Conservation (phyloP, 2,113 vertebrate genomes). For the Corythornis cristatus region DNA sequence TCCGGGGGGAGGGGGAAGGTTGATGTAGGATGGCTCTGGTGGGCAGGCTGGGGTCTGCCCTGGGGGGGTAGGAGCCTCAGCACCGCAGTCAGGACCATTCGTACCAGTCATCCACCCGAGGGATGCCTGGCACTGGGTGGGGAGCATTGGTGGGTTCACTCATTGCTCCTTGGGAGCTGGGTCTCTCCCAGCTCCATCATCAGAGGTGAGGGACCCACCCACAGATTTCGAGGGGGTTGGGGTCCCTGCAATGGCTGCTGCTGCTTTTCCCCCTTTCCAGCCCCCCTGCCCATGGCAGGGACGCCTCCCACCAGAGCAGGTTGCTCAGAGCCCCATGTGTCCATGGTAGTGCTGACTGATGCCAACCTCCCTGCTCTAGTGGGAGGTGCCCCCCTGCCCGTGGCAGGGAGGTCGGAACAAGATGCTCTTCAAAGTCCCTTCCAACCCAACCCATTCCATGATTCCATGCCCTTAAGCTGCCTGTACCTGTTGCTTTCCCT, state of each 20-base stretch:
- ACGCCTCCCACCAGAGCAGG: too few relatives aligned
- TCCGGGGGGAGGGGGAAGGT: too few relatives aligned
- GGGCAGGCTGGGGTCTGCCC: background rate
- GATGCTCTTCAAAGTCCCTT: background rate
- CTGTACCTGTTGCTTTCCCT: background rate
- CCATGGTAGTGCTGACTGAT: background rate
- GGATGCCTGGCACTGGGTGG: fast-evolving
- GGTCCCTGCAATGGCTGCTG: background rate
- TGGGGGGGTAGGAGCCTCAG: background rate
- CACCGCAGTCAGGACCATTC: fast-evolving
- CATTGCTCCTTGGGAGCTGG: background rate
- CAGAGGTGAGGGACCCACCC: background rate
- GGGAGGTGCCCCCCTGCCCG: background rate
- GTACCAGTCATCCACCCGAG: fast-evolving
- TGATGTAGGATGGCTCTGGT: background rate
- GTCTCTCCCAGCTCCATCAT: background rate
- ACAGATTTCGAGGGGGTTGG: background rate
- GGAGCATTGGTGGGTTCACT: background rate
- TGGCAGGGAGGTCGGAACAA: background rate
- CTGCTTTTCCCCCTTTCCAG: background rate
- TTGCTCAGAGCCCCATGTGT: too few relatives aligned
- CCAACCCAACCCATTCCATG: background rate
- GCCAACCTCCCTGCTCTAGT: background rate
- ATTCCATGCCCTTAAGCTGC: background rate
- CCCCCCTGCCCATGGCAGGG: too few relatives aligned